Percentiles rank a stretch among this genome's conserved stretches.
Conservation (phyloP, 2,113 vertebrate genomes). For the Natator depressus region DNA sequence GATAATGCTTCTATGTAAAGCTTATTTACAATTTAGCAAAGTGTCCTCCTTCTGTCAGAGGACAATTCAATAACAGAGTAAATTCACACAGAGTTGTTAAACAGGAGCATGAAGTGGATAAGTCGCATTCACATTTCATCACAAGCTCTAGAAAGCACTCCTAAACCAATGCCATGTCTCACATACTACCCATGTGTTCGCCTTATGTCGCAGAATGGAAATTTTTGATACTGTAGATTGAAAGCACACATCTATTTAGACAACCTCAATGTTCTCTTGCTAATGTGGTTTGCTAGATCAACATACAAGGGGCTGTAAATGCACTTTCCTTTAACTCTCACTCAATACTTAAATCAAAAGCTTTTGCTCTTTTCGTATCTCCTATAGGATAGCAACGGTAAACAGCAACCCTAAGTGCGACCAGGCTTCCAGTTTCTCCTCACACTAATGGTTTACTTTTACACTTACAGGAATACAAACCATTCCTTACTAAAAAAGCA, state of each 20-base stretch:
- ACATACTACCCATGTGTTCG: neutral
- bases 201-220: slow-evolving; percentile 1
- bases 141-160: neutral
- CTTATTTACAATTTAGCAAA: neutral
- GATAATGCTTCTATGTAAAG: neutral
- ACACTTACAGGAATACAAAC: neutral
- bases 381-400: neutral
- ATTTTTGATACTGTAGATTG: neutral
- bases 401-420: neutral
- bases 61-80: neutral
- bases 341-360: neutral
- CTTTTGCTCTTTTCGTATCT: neutral
- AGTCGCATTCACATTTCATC: neutral
- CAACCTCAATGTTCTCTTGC: neutral
- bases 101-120: neutral
- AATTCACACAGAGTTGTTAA: neutral
- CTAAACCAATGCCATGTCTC: neutral
- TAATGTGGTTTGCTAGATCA: slow-evolving; percentile 16
- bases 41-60: neutral
- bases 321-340: neutral
- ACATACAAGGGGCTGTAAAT: neutral
- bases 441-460: neutral
- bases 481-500: neutral
- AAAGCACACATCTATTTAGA: slow-evolving; percentile 13
- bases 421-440: neutral